Base-by-base conservation (phyloP, 2,797 vertebrate genomes). In the Zalophus californianus region DNA sequence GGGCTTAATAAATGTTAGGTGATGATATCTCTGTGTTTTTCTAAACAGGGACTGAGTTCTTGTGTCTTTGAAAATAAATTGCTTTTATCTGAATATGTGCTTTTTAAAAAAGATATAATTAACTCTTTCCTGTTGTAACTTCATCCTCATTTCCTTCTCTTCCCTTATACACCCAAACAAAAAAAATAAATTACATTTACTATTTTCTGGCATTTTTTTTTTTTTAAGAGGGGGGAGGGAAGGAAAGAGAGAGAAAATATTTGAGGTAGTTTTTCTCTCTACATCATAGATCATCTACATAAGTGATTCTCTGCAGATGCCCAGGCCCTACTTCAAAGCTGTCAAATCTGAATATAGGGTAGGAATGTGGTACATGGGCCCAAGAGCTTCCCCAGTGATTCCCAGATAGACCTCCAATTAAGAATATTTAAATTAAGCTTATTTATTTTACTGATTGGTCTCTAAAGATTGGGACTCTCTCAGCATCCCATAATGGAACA, bases 371-470 rank as follows among this genome's bases (percentile, higher is more conserved):
- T 23, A 25, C 35, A 0, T 44, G 38, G 50, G 64, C 9, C 23
- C 2, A 72, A 13, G 38, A 54, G 3, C 14, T 90, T 41, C 11
- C 9, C 21, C 38, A 14, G 3, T 48, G 41, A 48, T 78, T 92
- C 48, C 66, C n/a, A 62, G 62, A 5, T 6, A 70, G 44, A 38
- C 6, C 11, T 83, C 35, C n/a, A 75, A 48, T 32, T 83, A 79
- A 48, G 72, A 87, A 41, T 68, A 29, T 54, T 94, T 88, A 79
- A 68, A 86, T 90, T 56, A 15, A 27, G 7, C 35, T 83, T 29
- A 25, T 56, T 93, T 68, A 35, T 87, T 83, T 93, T 91, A 85
- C 72, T 93, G 32, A 86, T 54, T 92, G 23, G 52, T 73, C 29
- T 79, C 11, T 87, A 80, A 92, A 38, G 12, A 41, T 52, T 85